These are phyloP conservation scores for Micropoecilia bifurca DNA, from an alignment of 2,797 vertebrate genomes.

Conservation along the genomic window DNA sequence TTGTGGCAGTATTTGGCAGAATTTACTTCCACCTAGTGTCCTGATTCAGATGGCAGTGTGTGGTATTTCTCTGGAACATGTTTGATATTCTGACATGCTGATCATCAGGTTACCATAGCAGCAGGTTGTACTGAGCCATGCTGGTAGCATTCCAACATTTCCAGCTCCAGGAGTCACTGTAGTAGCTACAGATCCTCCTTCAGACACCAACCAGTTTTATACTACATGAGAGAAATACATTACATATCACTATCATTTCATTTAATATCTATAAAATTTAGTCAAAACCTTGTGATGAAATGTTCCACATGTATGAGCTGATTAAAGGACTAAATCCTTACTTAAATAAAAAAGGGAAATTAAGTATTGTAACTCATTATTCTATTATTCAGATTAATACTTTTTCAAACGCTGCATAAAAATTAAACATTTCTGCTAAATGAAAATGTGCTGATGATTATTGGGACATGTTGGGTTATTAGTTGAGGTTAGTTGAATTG, in stretches of 20 bases:
- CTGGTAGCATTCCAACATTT: neutral
- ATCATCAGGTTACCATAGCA: neutral
- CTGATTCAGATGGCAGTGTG: neutral
- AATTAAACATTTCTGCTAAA: neutral
- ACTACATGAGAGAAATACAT: neutral
- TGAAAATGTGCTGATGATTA: neutral
- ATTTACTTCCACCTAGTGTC: neutral
- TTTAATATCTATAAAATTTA: neutral
- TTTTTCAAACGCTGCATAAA: neutral
- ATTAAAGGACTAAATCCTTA: neutral
- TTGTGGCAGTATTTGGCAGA: neutral
- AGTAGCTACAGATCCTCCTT: neutral
- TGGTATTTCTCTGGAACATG: neutral
- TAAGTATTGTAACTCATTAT: too few relatives aligned
- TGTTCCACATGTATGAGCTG: neutral
- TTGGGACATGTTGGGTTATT: neutral
- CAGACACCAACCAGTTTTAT: neutral
- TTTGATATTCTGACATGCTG: neutral
- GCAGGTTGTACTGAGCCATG: neutral
- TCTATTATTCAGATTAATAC: neutral
- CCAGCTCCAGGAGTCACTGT: neutral
- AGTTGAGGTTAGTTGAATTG: neutral
- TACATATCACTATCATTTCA: neutral
- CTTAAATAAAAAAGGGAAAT: neutral
- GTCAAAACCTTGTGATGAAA: neutral